Conservation (phyloP, 2,113 vertebrate species). For the Pelusios castaneus region DNA sequence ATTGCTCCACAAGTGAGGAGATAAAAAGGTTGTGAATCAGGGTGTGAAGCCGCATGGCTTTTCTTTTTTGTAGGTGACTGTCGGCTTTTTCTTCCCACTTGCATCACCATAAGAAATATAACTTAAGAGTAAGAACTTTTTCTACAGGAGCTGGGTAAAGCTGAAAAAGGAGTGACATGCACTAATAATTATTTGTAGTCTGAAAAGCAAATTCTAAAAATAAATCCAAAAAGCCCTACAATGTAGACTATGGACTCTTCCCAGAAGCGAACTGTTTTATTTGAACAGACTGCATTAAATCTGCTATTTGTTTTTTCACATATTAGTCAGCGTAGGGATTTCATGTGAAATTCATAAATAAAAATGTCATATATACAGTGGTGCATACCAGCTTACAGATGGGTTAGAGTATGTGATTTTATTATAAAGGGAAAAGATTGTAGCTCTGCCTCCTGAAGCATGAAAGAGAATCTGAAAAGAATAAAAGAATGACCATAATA, state of each 20-base stretch:
- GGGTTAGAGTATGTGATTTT: background rate
- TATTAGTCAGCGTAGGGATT: background rate
- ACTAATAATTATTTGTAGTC: conserved; percentile 7
- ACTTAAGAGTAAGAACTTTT: conserved; percentile 36
- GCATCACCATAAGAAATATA: conserved; percentile 35
- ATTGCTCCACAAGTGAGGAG: conserved; percentile 50
- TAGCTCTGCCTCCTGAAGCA: background rate
- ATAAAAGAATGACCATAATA: background rate
- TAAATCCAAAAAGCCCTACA: background rate
- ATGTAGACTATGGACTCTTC: background rate
- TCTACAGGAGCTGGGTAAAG: conserved; percentile 49
- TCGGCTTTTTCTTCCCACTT: conserved; percentile 9
- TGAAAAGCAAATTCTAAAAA: conserved; percentile 40
- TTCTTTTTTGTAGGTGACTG: conserved; percentile 45
- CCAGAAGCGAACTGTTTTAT: conserved; percentile 18
- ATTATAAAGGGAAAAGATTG: accelerated
- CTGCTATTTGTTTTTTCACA: conserved; percentile 2
- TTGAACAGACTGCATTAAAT: background rate
- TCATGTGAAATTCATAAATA: background rate
- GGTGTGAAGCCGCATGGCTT: conserved; percentile 47
- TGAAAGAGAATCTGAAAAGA: background rate
- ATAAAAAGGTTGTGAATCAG: conserved; percentile 54
- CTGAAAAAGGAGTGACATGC: conserved; percentile 18
- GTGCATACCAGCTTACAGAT: background rate
- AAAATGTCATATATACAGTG: accelerated